These are phyloP conservation scores for Lipophrys pholis DNA, from an alignment of 2,113 vertebrate species.

Conservation along the genomic window DNA sequence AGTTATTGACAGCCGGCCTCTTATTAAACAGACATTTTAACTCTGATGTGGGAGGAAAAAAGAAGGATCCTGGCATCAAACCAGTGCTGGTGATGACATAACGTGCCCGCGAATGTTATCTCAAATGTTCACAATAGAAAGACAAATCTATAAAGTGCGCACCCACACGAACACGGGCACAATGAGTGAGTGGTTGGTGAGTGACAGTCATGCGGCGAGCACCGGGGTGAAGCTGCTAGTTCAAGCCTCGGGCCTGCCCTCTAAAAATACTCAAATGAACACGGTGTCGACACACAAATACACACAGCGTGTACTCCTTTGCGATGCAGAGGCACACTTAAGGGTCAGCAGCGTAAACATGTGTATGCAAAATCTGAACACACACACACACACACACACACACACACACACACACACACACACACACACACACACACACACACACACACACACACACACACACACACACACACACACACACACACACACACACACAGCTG, in stretches of 20 bases:
- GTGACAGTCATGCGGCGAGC: conserved; percentile 22
- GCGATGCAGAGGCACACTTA: conserved; percentile 6
- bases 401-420: too few relatives aligned
- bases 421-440: too few relatives aligned
- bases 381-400: too few relatives aligned
- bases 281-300: neutral
- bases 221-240: conserved; percentile 5
- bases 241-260: conserved; percentile 10
- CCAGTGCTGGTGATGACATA: conserved; percentile 16
- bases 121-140: conserved; percentile 1
- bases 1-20: conserved; percentile 38
- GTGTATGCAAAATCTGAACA: conserved; percentile 1
- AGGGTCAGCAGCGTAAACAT: neutral
- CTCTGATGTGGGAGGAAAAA: conserved; percentile 7
- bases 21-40: conserved; percentile 31
- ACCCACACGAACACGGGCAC: neutral
- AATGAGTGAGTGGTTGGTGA: neutral
- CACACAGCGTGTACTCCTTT: neutral
- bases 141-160: neutral
- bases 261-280: neutral
- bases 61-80: conserved; percentile 2
- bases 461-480: too few relatives aligned
- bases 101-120: conserved; percentile 2
- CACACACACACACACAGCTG: too few relatives aligned
- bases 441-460: too few relatives aligned